Base-by-base conservation (phyloP, 2,797 vertebrate genomes). In the Pithecia hirsuta region DNA sequence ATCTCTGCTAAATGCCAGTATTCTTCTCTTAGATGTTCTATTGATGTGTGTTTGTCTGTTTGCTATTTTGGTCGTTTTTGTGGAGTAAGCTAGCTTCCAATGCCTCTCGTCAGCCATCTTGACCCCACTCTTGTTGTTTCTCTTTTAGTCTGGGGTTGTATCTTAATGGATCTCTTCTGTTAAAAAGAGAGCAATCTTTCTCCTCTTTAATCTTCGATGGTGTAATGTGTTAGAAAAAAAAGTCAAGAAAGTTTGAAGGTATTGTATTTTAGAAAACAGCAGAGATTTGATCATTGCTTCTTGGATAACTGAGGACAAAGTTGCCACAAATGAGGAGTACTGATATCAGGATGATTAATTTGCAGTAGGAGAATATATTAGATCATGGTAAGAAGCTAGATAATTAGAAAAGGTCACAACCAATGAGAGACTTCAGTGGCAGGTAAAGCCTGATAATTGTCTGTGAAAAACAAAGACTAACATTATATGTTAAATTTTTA, bases 401-500 rank as follows among this genome's bases (percentile, higher is more conserved):
- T 67, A 67, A 11, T 19, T 75, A 22, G 20, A 55, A 55, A 55
- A 89, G n/a, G 7, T 70, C 30, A 52, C 50, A 89, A 48, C 4
- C 57, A 79, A 67, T 0, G 26, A 91, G 67, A 52, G 82, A 95
- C 12, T 84, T 83, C 48, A 11, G 8, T 48, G n/a, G 15, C 57
- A 52, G n/a, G 22, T 79, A 81, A 91, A 80, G n/a, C 22, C 48
- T 89, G 39, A 30, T 36, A 84, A 92, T 33, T 93, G 33, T 88
- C 78, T 93, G 8, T 78, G n/a, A 61, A 94, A 89, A 80, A 24
- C 57, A n/a, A 96, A 89, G 78, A 80, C 36, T 81, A 9, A 86
- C 5, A 33, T 61, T 72, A 5, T 89, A 59, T 44, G 14, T 91
- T 84, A 64, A 64, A 59, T 85, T 95, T 88, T 10, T 76, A 67